Percentiles rank a stretch among this genome's conserved stretches.
phyloP scores from a whole-genome alignment of 2,797 vertebrate species.

The Oreochromis mossambicus region DNA sequence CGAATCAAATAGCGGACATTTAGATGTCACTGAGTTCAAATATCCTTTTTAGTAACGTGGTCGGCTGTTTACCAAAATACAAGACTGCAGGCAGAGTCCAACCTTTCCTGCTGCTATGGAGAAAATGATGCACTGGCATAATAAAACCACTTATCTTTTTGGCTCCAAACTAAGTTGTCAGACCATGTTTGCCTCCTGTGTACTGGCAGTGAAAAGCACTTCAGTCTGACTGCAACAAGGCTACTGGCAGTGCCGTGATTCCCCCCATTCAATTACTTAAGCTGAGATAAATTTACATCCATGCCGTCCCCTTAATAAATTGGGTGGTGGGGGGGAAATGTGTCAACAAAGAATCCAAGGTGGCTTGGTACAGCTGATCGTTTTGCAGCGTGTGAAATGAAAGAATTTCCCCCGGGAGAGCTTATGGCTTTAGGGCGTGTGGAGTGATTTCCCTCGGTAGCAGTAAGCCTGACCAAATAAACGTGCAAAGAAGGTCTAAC shows the following conservation, averaged over 20 bases:
- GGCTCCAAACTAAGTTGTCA: slow-evolving; percentile 42
- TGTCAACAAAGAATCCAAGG: slow-evolving; percentile 12
- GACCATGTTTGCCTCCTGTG: slow-evolving; percentile 2
- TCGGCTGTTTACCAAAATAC: neutral
- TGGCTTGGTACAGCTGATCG: slow-evolving; percentile 11
- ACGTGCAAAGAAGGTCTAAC: neutral
- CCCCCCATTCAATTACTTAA: slow-evolving; percentile 63
- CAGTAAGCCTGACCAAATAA: neutral
- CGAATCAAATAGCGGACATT: neutral
- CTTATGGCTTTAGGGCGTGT: neutral
- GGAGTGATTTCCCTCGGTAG: slow-evolving; percentile 48
- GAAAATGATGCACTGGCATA: slow-evolving; percentile 21
- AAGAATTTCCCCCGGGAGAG: slow-evolving; percentile 2
- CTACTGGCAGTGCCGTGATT: slow-evolving; percentile 13
- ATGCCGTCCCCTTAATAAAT: slow-evolving; percentile 35
- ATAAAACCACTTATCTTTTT: slow-evolving; percentile 47
- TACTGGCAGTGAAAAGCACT: slow-evolving; percentile 21
- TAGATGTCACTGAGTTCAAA: neutral
- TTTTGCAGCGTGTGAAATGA: slow-evolving; percentile 27
- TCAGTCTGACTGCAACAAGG: slow-evolving; percentile 27
- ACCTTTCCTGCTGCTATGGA: slow-evolving; percentile 3
- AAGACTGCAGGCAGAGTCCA: neutral
- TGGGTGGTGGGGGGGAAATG: fast-evolving
- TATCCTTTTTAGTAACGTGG: neutral
- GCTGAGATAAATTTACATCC: slow-evolving; percentile 48